A percentile compares a stretch with the other conserved stretches of the same genome.
phyloP scores from a whole-genome alignment of 2,113 vertebrate genomes.

The Dunckerocampus dactyliophorus region DNA sequence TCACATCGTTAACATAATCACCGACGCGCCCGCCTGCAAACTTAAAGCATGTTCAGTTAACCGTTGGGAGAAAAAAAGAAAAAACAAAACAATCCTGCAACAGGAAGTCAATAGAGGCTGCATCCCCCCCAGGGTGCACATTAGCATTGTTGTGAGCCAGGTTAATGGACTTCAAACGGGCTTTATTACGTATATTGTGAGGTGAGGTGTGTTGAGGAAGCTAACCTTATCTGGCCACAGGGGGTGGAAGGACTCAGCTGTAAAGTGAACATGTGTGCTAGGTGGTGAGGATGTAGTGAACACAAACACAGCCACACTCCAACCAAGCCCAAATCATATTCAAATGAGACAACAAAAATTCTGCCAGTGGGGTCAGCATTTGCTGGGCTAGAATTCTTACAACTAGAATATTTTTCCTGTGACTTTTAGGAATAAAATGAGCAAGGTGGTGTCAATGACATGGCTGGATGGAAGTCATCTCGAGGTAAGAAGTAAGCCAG shows the following conservation, averaged over 20 bases:
- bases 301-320: no score
- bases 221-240: slow-evolving; percentile 17
- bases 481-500: no score
- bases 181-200: slow-evolving; percentile 74
- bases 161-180: slow-evolving; percentile 75
- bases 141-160: slow-evolving; percentile 72
- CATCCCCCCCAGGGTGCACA: slow-evolving; percentile 65
- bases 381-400: no score
- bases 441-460: no score
- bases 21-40: slow-evolving; percentile 39
- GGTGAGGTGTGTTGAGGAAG: slow-evolving; percentile 39
- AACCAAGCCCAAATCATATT: no score
- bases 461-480: no score
- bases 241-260: slow-evolving; percentile 11
- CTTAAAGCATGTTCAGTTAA: slow-evolving; percentile 61
- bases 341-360: no score
- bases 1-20: slow-evolving; percentile 28
- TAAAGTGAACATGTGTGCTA: neutral
- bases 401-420: no score
- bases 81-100: slow-evolving; percentile 64
- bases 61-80: slow-evolving; percentile 20
- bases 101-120: slow-evolving; percentile 70
- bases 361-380: no score
- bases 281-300: no score
- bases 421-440: no score